phyloP scores from a whole-genome alignment of 2,888 invertebrate species.

The Halictus ligatus region DNA sequence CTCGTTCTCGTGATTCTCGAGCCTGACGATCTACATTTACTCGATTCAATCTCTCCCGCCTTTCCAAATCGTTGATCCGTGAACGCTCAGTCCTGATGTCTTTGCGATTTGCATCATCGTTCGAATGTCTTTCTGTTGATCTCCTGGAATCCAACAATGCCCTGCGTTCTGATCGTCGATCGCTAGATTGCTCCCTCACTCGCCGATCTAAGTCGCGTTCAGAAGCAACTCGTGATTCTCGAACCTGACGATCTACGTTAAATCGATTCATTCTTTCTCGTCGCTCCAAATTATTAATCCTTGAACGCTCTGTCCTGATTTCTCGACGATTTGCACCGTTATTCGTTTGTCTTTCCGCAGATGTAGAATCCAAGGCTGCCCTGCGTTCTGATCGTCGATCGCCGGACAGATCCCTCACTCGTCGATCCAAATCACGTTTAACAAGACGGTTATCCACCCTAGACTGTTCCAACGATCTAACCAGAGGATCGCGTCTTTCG shows the following conservation, averaged over 20 bases:
- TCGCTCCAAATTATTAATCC: background rate
- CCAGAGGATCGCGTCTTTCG: conserved; percentile 15
- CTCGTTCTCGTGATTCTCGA: background rate
- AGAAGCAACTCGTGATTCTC: background rate
- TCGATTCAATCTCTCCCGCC: background rate
- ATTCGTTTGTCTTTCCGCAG: background rate
- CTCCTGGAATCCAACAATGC: background rate
- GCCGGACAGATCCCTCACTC: background rate
- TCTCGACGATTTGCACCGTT: background rate
- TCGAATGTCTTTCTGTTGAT: background rate
- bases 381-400: conserved; percentile 23
- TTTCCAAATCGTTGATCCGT: background rate
- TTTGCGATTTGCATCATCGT: background rate
- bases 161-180: conserved; percentile 20
- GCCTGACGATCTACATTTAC: no score
- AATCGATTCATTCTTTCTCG: background rate
- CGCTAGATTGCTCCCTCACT: background rate
- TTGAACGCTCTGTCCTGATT: background rate
- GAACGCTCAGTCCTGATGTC: background rate
- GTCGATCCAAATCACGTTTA: conserved; percentile 4
- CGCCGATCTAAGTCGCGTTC: background rate
- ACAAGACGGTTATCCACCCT: background rate
- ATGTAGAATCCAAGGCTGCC: background rate
- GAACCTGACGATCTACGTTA: no score
- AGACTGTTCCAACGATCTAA: conserved; percentile 10